A percentile compares a stretch with the other conserved stretches of the same genome.
Evolutionary conservation across 2,113 vertebrate genomes (phyloP).

Genomic region (Gymnarchus niloticus): DNA sequence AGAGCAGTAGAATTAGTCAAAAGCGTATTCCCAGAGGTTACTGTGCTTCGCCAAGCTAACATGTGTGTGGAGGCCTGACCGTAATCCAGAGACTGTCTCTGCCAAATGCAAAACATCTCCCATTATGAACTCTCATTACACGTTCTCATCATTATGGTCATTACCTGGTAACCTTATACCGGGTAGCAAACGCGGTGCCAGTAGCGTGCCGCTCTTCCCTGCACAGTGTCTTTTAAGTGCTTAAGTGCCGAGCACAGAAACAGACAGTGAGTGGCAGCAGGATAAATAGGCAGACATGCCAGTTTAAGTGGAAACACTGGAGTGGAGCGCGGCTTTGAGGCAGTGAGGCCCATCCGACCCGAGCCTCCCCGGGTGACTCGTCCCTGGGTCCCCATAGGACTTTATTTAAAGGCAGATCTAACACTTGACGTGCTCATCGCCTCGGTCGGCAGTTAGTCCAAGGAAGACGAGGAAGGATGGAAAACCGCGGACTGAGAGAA

Average conservation of each 20-base stretch:
- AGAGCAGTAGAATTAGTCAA: not conserved
- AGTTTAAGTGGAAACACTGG: not conserved
- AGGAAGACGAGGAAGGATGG: too few relatives aligned
- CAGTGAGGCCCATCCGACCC: not conserved
- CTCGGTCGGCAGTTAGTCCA: not conserved
- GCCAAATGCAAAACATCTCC: not conserved
- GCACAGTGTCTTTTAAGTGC: too few relatives aligned
- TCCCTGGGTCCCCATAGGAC: too few relatives aligned
- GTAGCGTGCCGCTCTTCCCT: not conserved
- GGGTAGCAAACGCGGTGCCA: not conserved
- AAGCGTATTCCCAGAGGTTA: too few relatives aligned
- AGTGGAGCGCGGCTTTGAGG: not conserved
- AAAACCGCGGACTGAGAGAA: too few relatives aligned
- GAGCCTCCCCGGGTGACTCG: too few relatives aligned
- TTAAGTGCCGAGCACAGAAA: not conserved
- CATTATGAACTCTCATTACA: not conserved
- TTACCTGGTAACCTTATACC: not conserved
- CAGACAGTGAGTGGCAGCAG: not conserved
- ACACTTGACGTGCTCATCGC: not conserved
- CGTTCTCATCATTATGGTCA: not conserved
- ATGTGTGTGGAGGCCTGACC: not conserved
- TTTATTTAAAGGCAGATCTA: not conserved
- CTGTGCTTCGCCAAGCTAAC: not conserved
- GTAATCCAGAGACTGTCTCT: not conserved
- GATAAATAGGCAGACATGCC: not conserved